Evolutionary conservation across 2,797 vertebrate genomes (phyloP), one percentile per base, ranked within the genome.

Genomic region (Sus cebifrons): DNA sequence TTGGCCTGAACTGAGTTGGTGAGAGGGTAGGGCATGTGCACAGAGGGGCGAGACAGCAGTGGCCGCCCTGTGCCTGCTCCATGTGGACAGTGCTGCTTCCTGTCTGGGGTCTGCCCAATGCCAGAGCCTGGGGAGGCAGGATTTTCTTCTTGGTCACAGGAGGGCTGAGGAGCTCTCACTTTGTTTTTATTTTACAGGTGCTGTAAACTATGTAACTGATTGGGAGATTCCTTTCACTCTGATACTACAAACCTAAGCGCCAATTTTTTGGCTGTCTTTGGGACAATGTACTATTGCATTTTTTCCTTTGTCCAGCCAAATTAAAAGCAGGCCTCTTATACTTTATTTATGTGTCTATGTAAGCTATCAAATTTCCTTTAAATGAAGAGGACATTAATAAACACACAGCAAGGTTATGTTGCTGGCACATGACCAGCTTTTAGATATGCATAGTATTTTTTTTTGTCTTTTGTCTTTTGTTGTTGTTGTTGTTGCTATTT

Each of bases 1-100:
- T 36, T 4, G 13, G 62, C 20, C 3, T 3, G 5, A 27, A 21
- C 15, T 3, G 13, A 20, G 20, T 73, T 3, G 0, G 25, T 8
- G 62, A 1, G 7, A 67, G 12, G 23, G 6, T 4, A 0, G 1
- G 25, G 3, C 0, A 0, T 6, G 29, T 7, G 65, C 25, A 6
- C 2, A 21, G 14, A 13, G 29, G 13, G 65, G 0, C 1, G 12
- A 73, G 82, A 52, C 3, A 70, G 88, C 0, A 15, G 20, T 15
- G 4, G 23, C 4, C 0, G 3, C 11, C 82, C 40, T 9, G 17
- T 4, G 23, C 65, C 79, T 29, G n/a, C 17, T 9, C 1, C 0
- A 4, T 36, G 0, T 1, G 32, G 58, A 16, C 3, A 0, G 25
- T 0, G 1, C 56, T n/a, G 14, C 52, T 83, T 15, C 70, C 83